phyloP scores from a whole-genome alignment of 2,888 invertebrate species.

The Drosophila nigritarsus region DNA sequence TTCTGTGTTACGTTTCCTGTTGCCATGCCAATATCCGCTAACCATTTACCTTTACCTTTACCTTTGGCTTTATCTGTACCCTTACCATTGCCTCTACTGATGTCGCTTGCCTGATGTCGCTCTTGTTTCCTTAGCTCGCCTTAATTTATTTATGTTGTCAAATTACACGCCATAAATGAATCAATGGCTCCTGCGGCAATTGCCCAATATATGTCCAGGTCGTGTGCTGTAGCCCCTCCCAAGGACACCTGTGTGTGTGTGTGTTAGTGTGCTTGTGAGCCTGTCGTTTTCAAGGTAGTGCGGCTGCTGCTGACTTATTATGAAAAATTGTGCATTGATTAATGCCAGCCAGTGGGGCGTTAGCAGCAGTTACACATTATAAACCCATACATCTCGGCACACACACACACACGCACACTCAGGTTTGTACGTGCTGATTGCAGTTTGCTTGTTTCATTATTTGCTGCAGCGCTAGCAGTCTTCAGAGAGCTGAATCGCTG shows the following conservation, averaged over 20 bases:
- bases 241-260: constrained; percentile 33
- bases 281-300: constrained; percentile 47
- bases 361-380: constrained; percentile 37
- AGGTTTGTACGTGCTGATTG: constrained; percentile 53
- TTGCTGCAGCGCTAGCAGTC: constrained; percentile 26
- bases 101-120: not conserved
- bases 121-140: constrained; percentile 25
- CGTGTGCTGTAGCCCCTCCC: constrained; percentile 29
- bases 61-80: not conserved
- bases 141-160: constrained; percentile 81
- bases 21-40: constrained; percentile 74
- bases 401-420: constrained; percentile 3
- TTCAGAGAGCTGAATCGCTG: not conserved
- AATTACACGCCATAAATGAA: constrained; percentile 79
- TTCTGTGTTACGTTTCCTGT: constrained; percentile 71
- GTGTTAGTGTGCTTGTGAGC: not conserved
- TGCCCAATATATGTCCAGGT: constrained; percentile 35
- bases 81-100: not conserved
- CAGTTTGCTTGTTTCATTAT: constrained; percentile 29
- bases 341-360: constrained; percentile 38
- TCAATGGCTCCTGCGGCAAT: constrained; percentile 61
- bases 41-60: constrained; percentile 42
- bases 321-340: constrained; percentile 74
- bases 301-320: constrained; percentile 69
- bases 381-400: constrained; percentile 10